phyloP scores from a whole-genome alignment of 2,888 invertebrate genomes.

The Agrotis segetum region DNA sequence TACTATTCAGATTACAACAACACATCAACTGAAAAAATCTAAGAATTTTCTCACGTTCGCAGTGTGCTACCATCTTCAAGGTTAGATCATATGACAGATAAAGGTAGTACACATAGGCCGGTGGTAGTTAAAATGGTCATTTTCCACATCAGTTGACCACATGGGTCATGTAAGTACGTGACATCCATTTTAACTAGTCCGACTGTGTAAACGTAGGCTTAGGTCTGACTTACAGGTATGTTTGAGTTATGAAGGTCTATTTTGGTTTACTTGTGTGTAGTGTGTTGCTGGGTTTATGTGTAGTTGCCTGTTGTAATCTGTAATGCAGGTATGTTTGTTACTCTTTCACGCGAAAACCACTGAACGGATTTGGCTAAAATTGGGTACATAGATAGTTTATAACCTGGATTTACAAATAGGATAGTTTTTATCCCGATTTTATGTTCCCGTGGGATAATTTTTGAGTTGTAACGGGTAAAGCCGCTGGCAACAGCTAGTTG shows the following conservation, averaged over 20 bases:
- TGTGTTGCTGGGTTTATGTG: background rate
- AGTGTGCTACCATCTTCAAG: constrained; percentile 78
- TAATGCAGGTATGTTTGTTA: too few relatives aligned
- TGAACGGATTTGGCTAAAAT: too few relatives aligned
- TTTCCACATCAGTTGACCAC: constrained; percentile 79
- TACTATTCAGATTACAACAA: constrained; percentile 20
- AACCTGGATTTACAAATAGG: too few relatives aligned
- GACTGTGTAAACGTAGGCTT: constrained; percentile 51
- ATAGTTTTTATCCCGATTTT: too few relatives aligned
- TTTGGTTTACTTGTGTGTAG: background rate
- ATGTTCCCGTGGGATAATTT: too few relatives aligned
- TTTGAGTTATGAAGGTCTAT: constrained; percentile 41
- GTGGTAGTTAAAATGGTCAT: constrained; percentile 74
- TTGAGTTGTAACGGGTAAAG: too few relatives aligned
- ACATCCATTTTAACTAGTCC: constrained; percentile 63
- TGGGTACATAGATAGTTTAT: too few relatives aligned
- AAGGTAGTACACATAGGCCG: constrained; percentile 71
- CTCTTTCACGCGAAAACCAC: too few relatives aligned
- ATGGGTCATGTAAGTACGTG: constrained; percentile 78
- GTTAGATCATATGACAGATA: constrained; percentile 79
- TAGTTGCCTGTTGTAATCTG: background rate
- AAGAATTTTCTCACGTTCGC: constrained; percentile 81
- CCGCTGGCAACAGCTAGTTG: too few relatives aligned
- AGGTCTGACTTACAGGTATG: constrained; percentile 24
- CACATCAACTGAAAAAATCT: constrained; percentile 55